Percentiles rank a stretch among this genome's conserved stretches.
Conservation (phyloP, 30 jellyfish, hydroid and myxozoan genomes). For the Clytia hemisphaerica region DNA sequence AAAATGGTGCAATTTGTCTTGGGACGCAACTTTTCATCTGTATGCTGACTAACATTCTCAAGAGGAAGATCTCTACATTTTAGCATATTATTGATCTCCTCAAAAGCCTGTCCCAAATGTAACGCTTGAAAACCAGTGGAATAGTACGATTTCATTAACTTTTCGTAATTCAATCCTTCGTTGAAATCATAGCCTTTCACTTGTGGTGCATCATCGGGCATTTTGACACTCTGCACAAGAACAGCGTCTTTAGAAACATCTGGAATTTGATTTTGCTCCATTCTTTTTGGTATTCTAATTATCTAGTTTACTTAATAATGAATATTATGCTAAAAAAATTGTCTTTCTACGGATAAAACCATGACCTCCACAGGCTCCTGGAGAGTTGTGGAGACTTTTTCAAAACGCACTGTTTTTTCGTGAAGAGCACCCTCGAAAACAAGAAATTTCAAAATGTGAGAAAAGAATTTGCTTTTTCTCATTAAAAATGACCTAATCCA, state of each 20-base stretch:
- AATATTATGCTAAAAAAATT: too few relatives aligned
- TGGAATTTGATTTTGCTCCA: too few relatives aligned
- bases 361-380: too few relatives aligned
- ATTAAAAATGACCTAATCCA: too few relatives aligned
- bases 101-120: conserved; percentile 71
- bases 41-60: conserved; percentile 36
- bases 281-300: too few relatives aligned
- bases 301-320: too few relatives aligned
- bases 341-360: too few relatives aligned
- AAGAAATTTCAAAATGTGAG: too few relatives aligned
- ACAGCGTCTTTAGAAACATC: conserved; percentile 13
- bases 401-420: too few relatives aligned
- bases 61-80: conserved; percentile 56
- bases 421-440: too few relatives aligned
- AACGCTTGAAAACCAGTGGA: conserved; percentile 92
- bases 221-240: conserved; percentile 14
- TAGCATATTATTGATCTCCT: conserved; percentile 74
- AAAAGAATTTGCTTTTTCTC: too few relatives aligned
- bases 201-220: conserved; percentile 11
- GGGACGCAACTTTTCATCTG: conserved; percentile 64
- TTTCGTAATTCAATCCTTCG: conserved; percentile 70
- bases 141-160: conserved; percentile 40
- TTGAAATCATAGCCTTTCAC: conserved; percentile 91
- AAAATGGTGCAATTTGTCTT: conserved; percentile 66
- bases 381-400: too few relatives aligned